Conservation (phyloP, 2,888 invertebrate genomes). For the Drosophila colorata region DNA sequence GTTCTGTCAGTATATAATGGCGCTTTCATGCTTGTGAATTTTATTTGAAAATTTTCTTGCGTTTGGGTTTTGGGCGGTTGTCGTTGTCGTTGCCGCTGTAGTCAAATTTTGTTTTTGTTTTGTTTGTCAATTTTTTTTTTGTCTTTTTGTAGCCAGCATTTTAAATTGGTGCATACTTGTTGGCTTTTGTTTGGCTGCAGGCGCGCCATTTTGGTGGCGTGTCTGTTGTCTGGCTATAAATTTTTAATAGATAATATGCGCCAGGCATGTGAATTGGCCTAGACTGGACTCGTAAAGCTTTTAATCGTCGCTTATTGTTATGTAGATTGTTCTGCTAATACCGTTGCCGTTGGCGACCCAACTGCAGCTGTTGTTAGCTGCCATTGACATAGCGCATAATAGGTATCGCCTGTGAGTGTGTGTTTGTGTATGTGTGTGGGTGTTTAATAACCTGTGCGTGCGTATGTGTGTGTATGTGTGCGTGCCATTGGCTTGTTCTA, state of each 20-base stretch:
- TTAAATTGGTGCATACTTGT: slow-evolving; percentile 82
- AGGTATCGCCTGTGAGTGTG: slow-evolving; percentile 28
- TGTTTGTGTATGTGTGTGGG: slow-evolving; percentile 19
- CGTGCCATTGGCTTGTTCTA: slow-evolving; percentile 26
- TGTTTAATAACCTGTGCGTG: slow-evolving; percentile 7
- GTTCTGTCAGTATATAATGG: slow-evolving; percentile 72
- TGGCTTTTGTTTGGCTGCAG: slow-evolving; percentile 75
- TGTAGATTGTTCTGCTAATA: slow-evolving; percentile 77
- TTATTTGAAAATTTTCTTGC: slow-evolving; percentile 80
- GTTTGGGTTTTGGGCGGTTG: slow-evolving; percentile 60
- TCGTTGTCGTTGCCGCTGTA: slow-evolving; percentile 33
- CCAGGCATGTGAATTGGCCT: slow-evolving; percentile 78
- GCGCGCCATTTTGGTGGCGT: slow-evolving; percentile 53
- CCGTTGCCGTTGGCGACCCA: slow-evolving; percentile 34
- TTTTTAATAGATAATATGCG: slow-evolving; percentile 82
- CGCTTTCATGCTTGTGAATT: slow-evolving; percentile 80
- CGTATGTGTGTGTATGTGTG: not conserved
- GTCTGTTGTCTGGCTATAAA: slow-evolving; percentile 76
- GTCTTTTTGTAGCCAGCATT: slow-evolving; percentile 60
- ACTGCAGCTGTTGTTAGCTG: slow-evolving; percentile 40
- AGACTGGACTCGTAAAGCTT: slow-evolving; percentile 68
- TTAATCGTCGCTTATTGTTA: slow-evolving; percentile 81
- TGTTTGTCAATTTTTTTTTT: slow-evolving; percentile 12
- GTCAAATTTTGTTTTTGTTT: slow-evolving; percentile 17
- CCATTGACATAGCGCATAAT: slow-evolving; percentile 52